Percentiles rank a stretch among this genome's conserved stretches.
These are phyloP conservation scores for Tupiocoris notatus DNA, from an alignment of 2,888 invertebrate genomes.

Conservation along the genomic window DNA sequence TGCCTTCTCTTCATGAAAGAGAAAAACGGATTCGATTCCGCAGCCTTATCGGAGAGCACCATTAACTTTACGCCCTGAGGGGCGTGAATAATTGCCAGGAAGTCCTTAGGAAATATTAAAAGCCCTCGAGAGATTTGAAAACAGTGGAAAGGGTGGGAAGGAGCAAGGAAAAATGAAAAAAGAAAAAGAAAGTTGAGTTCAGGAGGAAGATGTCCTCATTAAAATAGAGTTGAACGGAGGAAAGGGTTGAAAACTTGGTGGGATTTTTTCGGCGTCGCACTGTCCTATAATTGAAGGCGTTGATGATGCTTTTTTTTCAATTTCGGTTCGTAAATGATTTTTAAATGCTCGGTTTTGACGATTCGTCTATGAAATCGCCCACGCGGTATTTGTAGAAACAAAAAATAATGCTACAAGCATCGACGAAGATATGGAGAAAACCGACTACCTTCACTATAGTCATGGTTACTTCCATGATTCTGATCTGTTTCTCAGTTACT, in stretches of 20 bases:
- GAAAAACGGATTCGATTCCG: conserved; percentile 2
- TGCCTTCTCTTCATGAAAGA: conserved; percentile 1
- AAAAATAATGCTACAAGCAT: too few species aligned
- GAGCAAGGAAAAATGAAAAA: not conserved
- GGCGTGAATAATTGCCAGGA: conserved; percentile 36
- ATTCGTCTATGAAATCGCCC: too few species aligned
- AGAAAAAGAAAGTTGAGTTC: conserved; percentile 5
- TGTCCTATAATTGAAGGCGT: too few species aligned
- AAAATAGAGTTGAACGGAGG: conserved; percentile 18
- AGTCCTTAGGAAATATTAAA: conserved; percentile 34
- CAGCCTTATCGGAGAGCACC: conserved; percentile 23
- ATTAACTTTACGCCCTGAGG: conserved; percentile 24
- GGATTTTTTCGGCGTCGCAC: not conserved
- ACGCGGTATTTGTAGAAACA: too few species aligned
- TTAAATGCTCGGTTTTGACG: too few species aligned
- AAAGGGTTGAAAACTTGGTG: not conserved
- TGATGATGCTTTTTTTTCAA: too few species aligned
- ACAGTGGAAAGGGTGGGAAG: conserved; percentile 1
- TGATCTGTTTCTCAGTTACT: too few species aligned
- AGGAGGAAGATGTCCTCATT: conserved; percentile 21
- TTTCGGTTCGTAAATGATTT: too few species aligned
- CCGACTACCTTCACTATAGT: too few species aligned
- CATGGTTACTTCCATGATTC: too few species aligned
- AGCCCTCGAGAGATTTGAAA: conserved; percentile 19
- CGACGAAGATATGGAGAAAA: too few species aligned